Evolutionary conservation across 1,140 invertebrate genomes (phyloP), one percentile per base, ranked within the genome.

Genomic region (Globodera ellingtonae): DNA sequence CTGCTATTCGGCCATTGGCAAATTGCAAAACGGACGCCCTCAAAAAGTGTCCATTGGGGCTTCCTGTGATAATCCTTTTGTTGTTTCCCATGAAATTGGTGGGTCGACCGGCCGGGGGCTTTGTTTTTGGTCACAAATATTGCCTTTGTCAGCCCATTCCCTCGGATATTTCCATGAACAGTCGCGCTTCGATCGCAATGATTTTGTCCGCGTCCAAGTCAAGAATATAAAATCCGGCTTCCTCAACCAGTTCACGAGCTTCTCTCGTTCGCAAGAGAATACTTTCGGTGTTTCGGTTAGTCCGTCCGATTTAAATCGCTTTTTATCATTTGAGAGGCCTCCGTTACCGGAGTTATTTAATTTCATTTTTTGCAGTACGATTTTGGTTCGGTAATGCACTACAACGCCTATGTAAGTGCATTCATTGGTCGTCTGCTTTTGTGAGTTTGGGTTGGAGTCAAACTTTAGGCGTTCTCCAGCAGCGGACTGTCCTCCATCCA

Each of bases 161-260:
- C 83, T 82, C 24, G 81, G 81, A 8, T 82, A 75, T 24, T 84
- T 84, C 50, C 81, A 82, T 56, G 81, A 82, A 67, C 81, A 82
- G 73, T 52, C 56, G 24, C 76, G 81, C 15, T 82, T 44, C 10
- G 81, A 82, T 65, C 72, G 81, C 7, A 82, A 82, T 72, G 18
- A 10, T 18, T 84, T 75, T 48, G 59, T 82, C 44, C 9, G 47
- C 15, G 73, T 84, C 48, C 24, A 84, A n/a, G 15, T 50, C 18
- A 52, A 84, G 7, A 83, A 82, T 46, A 82, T 82, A 6, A 21
- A 62, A 4, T 21, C 65, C 65, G 67, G 47, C 24, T 82, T 84
- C 69, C 74, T 84, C n/a, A 84, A 65, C 62, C 81, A 82, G 80
- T 82, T 82, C 56, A 75, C 83, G 6, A 78, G 84, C 76, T 72